Base-by-base conservation (phyloP, 1,140 invertebrate genomes). In the Heterodera schachtii region DNA sequence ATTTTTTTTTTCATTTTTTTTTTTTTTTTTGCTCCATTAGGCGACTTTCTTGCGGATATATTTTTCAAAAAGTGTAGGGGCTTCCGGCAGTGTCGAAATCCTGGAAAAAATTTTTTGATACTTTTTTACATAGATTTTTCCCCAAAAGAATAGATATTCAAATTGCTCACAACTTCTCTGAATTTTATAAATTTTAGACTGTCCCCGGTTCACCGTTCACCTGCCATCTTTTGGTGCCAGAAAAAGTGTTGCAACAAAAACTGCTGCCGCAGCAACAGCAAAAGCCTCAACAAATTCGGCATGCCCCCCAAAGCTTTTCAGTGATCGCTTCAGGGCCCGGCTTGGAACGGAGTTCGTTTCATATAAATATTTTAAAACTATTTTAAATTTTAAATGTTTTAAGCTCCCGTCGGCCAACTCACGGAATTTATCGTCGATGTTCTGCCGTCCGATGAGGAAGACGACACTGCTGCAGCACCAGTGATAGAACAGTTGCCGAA, bases 281-380 rank as follows among this genome's bases (percentile, higher is more conserved):
- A 80, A 5, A 78, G 47, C 60, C 67, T 13, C 78, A 43, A 52
- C 60, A 84, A 73, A 41, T 64, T 64, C 75, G 66, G 44, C 13
- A 19, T 9, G 41, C 21, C 7, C 9, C 81, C 4, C 75, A 13
- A 44, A 44, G n/a, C 64, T 73, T 94, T 4, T 92, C 93, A n/a
- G 93, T 95, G 7, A 89, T 94, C 44, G 92, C 93, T 43, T 93
- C 93, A 21, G 94, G 94, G 3, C 94, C 96, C 85, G 93, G 94
- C 1, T 92, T 96, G 74, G 95, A 97, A 89, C 96, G 96, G 91
- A 94, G 98, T n/a, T 94, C 95, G 19, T 97, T 67, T 94, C 95
- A 74, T 64, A 19, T 64, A 5, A 8, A 6, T 49, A 6, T 52
- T 11, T 52, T 52, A 11, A 52, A 52, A 52, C 6, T 52, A 52